These are phyloP conservation scores for Cottus gobio DNA, from an alignment of 2,113 vertebrate genomes.

Conservation along the genomic window DNA sequence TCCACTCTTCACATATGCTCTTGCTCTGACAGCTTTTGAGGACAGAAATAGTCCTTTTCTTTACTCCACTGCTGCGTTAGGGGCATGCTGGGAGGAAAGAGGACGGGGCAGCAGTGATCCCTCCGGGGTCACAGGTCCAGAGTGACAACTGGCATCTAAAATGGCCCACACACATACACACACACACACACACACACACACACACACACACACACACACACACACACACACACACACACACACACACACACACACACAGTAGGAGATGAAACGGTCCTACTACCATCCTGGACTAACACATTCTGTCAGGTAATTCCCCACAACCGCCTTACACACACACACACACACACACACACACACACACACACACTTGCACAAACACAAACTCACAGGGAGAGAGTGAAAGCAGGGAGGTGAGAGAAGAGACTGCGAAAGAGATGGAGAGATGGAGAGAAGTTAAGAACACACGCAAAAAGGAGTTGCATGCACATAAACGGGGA, in stretches of 20 bases:
- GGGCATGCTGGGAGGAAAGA: constrained; percentile 17
- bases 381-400: constrained; percentile 42
- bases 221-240: too few relatives aligned
- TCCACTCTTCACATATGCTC: constrained; percentile 6
- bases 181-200: too few relatives aligned
- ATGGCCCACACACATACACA: constrained; percentile 26
- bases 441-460: constrained; percentile 31
- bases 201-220: constrained; percentile 21
- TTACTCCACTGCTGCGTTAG: background rate
- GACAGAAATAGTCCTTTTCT: constrained; percentile 13
- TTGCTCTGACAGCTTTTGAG: constrained; percentile 10
- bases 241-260: constrained; percentile 8
- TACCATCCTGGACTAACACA: constrained; percentile 61
- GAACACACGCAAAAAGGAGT: constrained; percentile 25
- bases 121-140: constrained; percentile 50
- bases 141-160: constrained; percentile 72
- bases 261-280: constrained; percentile 70
- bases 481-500: constrained; percentile 43
- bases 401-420: background rate
- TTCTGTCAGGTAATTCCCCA: constrained; percentile 79
- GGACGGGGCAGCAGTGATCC: constrained; percentile 42
- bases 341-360: constrained; percentile 24
- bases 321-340: constrained; percentile 24
- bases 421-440: constrained; percentile 9
- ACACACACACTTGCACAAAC: constrained; percentile 14